phyloP scores from a whole-genome alignment of 2,113 vertebrate genomes.

The Mixornis gularis region DNA sequence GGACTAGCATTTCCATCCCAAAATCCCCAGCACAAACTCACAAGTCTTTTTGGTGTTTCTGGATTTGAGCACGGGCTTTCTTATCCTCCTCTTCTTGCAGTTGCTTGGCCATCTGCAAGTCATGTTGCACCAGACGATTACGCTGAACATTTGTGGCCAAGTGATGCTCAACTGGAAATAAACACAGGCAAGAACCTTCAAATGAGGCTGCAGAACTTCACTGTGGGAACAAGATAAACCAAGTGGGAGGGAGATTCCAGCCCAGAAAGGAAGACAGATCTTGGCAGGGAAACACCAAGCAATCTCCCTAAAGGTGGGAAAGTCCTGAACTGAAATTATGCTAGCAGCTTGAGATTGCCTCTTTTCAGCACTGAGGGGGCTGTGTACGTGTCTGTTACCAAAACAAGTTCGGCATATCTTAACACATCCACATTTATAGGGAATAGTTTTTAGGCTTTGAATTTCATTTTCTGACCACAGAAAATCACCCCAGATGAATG shows the following conservation, averaged over 20 bases:
- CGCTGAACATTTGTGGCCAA: conserved; percentile 93
- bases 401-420: background rate
- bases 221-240: background rate
- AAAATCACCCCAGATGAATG: background rate
- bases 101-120: conserved; percentile 90
- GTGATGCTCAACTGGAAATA: conserved; percentile 89
- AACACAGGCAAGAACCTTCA: background rate
- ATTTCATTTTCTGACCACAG: background rate
- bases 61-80: conserved; percentile 79
- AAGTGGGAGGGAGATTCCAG: conserved; percentile 8
- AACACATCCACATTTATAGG: background rate
- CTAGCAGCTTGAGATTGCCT: background rate
- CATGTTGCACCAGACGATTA: conserved; percentile 90
- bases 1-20: background rate
- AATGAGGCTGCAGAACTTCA: background rate
- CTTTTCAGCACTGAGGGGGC: background rate
- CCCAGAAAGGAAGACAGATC: background rate
- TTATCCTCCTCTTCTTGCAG: conserved; percentile 92
- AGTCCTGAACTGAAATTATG: background rate
- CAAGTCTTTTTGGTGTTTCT: conserved; percentile 81
- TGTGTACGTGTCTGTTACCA: background rate
- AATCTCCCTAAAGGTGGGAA: background rate
- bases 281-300: background rate
- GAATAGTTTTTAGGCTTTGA: background rate
- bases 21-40: conserved; percentile 64